Base-by-base conservation (phyloP, 2,797 vertebrate genomes). In the Naso thynnoides region DNA sequence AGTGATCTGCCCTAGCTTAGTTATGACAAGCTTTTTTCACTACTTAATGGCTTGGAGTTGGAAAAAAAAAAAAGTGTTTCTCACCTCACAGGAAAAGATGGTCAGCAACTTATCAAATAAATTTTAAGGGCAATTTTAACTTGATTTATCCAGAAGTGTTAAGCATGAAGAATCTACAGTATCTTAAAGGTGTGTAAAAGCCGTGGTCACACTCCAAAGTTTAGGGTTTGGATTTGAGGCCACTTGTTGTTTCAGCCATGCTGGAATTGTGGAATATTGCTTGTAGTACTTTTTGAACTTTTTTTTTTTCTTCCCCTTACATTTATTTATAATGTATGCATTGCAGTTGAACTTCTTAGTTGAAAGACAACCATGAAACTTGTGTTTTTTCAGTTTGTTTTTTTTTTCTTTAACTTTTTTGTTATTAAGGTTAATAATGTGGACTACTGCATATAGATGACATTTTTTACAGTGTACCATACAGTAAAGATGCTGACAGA, bases 281-380 rank as follows among this genome's bases (percentile, higher is more conserved):
- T 94, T 93, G 90, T 94, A 92, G 87, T 86, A 88, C 61, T 84
- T 85, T 89, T 91, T 86, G 29, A 79, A 84, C 56, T 82, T 79
- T 86, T 80, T 76, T 75, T 73, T 87, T 81, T 76, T 73, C 76
- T 86, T 83, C 73, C 87, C 83, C 62, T 93, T 91, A 89, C 90
- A 93, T 93, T 91, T 95, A 95, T 96, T 95, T 95, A 95, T 95
- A 93, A 94, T 90, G 82, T 94, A 92, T 92, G 88, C 89, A 92
- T 94, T 95, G 93, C 94, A 91, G 92, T 93, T 93, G 74, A 92
- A 81, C 76, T 81, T 88, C 72, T 91, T 92, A 92, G 88, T 90
- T 93, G 84, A 89, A 91, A 88, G 69, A 89, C 68, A 78, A 83
- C 75, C 57, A 86, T 83, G 24, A 83, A 85, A 86, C 47, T 80